Base-by-base conservation (phyloP, 2,888 invertebrate genomes). In the Cyaniris semiargus region DNA sequence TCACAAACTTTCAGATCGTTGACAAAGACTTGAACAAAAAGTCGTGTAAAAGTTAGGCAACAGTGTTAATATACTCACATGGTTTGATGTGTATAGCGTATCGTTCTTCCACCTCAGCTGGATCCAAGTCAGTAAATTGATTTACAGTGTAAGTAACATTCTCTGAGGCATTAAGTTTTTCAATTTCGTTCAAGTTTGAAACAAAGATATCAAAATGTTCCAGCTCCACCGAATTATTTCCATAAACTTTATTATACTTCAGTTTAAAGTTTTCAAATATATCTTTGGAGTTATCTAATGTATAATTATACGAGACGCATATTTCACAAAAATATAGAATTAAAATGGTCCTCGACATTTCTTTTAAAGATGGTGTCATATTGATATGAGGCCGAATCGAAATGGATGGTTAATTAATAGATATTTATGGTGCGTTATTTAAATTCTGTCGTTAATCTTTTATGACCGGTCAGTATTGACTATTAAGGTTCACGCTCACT, bases 161-260 rank as follows among this genome's bases (percentile, higher is more conserved):
- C 10, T 72, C 13, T 8, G 71, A 38, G 38, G 34, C 71, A 13
- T 72, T 72, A 23, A 72, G 38, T 72, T 72, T 72, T 23, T 48
- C 72, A 44, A 72, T 23, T 48, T 72, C 44, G 21, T 72, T 72
- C 44, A 72, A 72, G 44, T 72, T 72, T 15, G 38, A 38, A 72
- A 72, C 44, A 44, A 72, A 72, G 44, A 44, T 72, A 21, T 72
- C 10, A 72, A 44, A 72, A 72, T 44, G 72, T 44, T 72, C 15
- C 15, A 23, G 13, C 44, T 38, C 72, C 44, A 44, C 23, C 15
- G 72, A 21, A 23, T 48, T 44, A 44, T 72, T 72, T 23, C 21
- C 44, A 44, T 72, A 72, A 38, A 23, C 23, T 44, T 72, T 72
- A 23, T 72, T 72, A 44, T 72, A 72, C 23, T 72, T 72, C 21